phyloP scores from a whole-genome alignment of 2,113 vertebrate species.

The Lota lota region DNA sequence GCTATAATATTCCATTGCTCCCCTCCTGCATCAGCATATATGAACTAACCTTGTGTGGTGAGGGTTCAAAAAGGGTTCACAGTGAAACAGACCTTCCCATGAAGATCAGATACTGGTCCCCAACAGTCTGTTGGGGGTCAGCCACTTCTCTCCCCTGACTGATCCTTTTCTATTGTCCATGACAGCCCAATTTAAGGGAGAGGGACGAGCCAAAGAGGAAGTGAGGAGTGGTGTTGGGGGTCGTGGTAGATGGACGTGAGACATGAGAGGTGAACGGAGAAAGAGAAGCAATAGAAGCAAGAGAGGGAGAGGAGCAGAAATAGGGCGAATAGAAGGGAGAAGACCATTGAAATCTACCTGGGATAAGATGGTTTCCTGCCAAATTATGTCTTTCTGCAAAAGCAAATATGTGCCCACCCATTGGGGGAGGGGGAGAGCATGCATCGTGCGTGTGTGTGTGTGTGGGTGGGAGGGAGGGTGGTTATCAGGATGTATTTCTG shows the following conservation, averaged over 20 bases:
- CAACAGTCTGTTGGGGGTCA: background rate
- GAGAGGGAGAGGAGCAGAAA: background rate
- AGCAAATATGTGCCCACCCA: constrained; percentile 56
- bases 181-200: constrained; percentile 62
- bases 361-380: constrained; percentile 73
- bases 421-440: constrained; percentile 26
- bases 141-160: constrained; percentile 17
- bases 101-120: too few species aligned
- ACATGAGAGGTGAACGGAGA: constrained; percentile 14
- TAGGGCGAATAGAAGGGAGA: background rate
- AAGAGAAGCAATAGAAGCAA: constrained; percentile 10
- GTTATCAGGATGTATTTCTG: too few species aligned
- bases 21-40: too few species aligned
- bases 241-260: background rate
- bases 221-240: background rate
- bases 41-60: too few species aligned
- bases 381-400: constrained; percentile 72
- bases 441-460: too few species aligned
- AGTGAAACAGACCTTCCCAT: too few species aligned
- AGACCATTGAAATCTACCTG: constrained; percentile 33
- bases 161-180: constrained; percentile 62
- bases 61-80: too few species aligned
- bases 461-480: background rate
- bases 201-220: background rate
- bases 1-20: too few species aligned